These are phyloP conservation scores for Dilophus febrilis DNA, from an alignment of 2,888 invertebrate genomes.

Conservation along the genomic window DNA sequence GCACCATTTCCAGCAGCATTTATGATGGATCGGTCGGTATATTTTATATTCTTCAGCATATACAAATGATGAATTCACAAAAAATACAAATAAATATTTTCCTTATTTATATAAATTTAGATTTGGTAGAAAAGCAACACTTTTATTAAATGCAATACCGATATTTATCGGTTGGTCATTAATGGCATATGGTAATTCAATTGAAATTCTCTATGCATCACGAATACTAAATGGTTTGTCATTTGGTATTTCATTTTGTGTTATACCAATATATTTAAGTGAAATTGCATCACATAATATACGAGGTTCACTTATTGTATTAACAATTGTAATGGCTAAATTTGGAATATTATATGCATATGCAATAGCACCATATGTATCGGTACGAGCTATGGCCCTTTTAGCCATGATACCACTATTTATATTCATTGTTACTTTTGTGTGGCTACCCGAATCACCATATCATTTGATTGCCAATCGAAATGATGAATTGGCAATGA, in stretches of 20 bases:
- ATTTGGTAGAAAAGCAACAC: constrained; percentile 49
- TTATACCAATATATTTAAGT: constrained; percentile 44
- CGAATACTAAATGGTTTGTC: constrained; percentile 45
- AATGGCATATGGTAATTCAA: constrained; percentile 39
- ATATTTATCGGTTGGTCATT: constrained; percentile 45
- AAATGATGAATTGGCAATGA: constrained; percentile 36
- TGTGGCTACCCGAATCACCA: constrained; percentile 52
- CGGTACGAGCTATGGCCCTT: constrained; percentile 35
- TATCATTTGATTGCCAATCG: constrained; percentile 37
- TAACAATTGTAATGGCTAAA: constrained; percentile 40
- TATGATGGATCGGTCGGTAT: constrained; percentile 44
- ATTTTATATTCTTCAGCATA: no score
- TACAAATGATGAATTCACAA: no score
- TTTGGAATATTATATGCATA: constrained; percentile 43
- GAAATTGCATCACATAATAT: constrained; percentile 44
- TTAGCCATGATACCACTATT: constrained; percentile 40
- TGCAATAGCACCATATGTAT: constrained; percentile 39
- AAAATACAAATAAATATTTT: no score
- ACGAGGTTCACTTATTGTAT: constrained; percentile 42
- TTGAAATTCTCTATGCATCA: constrained; percentile 37
- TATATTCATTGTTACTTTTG: constrained; percentile 36
- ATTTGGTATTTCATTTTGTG: constrained; percentile 42
- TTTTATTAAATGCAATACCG: constrained; percentile 40
- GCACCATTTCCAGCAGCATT: constrained; percentile 45
- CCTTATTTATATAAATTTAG: no score